Evolutionary conservation across 2,888 invertebrate genomes (phyloP), one percentile per base, ranked within the genome.

Genomic region (Leptinotarsa tumamoca): DNA sequence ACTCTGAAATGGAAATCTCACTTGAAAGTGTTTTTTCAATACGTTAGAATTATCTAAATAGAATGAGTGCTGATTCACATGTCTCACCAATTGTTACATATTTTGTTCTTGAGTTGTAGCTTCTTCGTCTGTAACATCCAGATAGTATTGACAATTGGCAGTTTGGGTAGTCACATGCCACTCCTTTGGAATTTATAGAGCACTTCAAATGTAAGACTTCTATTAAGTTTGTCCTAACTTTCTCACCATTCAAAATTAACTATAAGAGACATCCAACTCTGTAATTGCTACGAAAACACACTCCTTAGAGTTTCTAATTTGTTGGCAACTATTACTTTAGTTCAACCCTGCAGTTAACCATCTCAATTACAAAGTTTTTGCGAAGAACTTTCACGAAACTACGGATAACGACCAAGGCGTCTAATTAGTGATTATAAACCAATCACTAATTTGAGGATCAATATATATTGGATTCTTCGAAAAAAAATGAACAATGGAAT

Each of bases 221-320:
- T 21, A 58, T 50, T 49, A 61, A 70, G 56, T 70, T 70, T 13
- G 21, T 49, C 17, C 23, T 10, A 70, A 70, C 69, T 70, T 58
- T 49, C 43, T 5, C 67, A 76, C 76, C 72, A 71, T 73, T 73
- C 72, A 61, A 68, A 76, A 73, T 76, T 69, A 77, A 74, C 74
- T 69, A 68, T 77, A 71, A 70, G 80, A 78, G 79, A 78, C 77
- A 75, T 76, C 72, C 74, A 80, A 81, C 73, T 81, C 79, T 73
- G 80, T 81, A 81, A 81, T 81, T 81, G 76, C 72, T 78, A 73
- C 73, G 78, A 78, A 80, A 81, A 81, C 80, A 81, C 70, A 73
- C 73, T 77, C 68, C 76, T 79, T 72, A 68, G 72, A 78, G 75
- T 71, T 74, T 75, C 74, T 77, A 81, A 81, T 81, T 81, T 80